Base-by-base conservation (phyloP, 2,797 vertebrate species). In the Sebastes elongatus region DNA sequence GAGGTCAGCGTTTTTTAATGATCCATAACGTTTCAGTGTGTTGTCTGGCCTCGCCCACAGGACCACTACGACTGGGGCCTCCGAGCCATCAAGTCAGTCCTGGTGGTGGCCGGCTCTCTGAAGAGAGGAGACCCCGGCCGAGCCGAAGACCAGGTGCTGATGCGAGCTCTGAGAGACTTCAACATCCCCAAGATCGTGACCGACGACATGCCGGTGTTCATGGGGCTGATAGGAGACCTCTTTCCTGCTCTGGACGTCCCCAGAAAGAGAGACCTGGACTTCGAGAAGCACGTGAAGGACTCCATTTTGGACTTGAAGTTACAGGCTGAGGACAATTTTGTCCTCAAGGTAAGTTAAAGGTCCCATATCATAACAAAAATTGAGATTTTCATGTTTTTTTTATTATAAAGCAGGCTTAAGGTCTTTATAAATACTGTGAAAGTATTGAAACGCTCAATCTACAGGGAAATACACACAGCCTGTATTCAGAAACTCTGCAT, bases 51-150 rank as follows among this genome's bases (percentile, higher is more conserved):
- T 66, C 38, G 4, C 9, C 56, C 30, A 10, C 55, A 93, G 93
- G 93, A 93, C 82, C 98, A 99, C 93, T 99, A 99, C 0, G 98
- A 99, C 93, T 99, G 99, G 99, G 99, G 99, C 3, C 93, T 99
- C 42, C 88, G 99, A 49, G 98, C 99, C 63, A 98, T 99, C 88
- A 99, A 99, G 90, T 99, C 98, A 0, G 98, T 99, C 8, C 94
- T 99, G 42, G 97, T 99, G 81, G 97, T 99, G 1, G 98, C 98
- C 0, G 99, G 98, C 1, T 97, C 98, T 11, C 95, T 99, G 62
- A 99, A 98, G 80, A 94, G 98, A 70, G 96, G 95, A 0, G 98
- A 99, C 87, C 97, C 97, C 0, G 93, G 88, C 16, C 94, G 96
- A 7, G 97, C 97, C 0, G 98, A 99, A 88, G 98, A 99, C 81